Evolutionary conservation across 2,888 invertebrate genomes (phyloP).

Genomic region (Dasypogon diadema): DNA sequence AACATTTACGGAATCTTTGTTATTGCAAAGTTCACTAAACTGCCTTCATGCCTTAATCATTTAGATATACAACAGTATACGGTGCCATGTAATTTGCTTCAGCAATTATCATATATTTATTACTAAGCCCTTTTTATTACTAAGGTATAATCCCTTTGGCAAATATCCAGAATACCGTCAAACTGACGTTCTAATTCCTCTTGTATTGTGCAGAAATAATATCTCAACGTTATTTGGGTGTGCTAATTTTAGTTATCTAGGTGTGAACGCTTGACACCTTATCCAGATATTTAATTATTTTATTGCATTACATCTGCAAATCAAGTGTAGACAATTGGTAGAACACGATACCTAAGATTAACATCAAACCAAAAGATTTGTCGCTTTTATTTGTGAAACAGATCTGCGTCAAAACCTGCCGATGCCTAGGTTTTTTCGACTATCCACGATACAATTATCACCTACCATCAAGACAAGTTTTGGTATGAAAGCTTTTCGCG

Average conservation of each 20-base stretch:
- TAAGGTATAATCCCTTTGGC: background rate
- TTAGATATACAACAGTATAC: background rate
- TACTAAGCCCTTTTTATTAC: background rate
- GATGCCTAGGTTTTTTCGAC: background rate
- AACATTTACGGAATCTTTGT: background rate
- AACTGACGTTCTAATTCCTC: too few relatives aligned
- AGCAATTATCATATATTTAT: background rate
- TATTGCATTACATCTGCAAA: background rate
- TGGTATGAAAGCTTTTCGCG: background rate
- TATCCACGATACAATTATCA: background rate
- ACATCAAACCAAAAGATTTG: too few relatives aligned
- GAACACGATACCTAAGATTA: too few relatives aligned
- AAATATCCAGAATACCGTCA: too few relatives aligned
- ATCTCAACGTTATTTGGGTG: background rate
- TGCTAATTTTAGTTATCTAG: background rate
- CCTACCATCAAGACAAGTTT: background rate
- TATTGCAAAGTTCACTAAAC: background rate
- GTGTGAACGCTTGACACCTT: background rate
- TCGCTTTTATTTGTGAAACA: background rate
- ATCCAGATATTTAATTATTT: background rate
- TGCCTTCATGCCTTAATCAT: background rate
- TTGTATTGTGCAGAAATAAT: too few relatives aligned
- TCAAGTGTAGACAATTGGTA: too few relatives aligned
- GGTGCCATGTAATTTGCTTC: background rate
- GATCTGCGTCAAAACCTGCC: background rate